A percentile compares a stretch with the other conserved stretches of the same genome.
These are phyloP conservation scores for Symphodus melops DNA, from an alignment of 2,113 vertebrate species.

Conservation along the genomic window DNA sequence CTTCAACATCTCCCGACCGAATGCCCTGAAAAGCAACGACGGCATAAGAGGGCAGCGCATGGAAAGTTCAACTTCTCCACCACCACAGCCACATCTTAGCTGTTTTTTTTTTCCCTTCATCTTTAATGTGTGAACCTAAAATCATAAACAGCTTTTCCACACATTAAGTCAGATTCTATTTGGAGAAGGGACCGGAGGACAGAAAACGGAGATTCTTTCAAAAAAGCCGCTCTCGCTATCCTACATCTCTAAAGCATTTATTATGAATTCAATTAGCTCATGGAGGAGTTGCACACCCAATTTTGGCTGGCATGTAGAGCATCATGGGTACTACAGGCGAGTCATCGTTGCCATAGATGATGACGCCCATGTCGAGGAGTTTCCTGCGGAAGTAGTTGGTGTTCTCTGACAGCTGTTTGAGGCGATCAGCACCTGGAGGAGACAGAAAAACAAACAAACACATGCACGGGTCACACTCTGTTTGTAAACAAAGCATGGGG, in stretches of 20 bases:
- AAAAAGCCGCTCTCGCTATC: neutral
- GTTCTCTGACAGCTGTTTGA: constrained; percentile 92
- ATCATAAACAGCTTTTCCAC: constrained; percentile 7
- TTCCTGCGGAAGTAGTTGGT: constrained; percentile 92
- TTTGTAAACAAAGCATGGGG: neutral
- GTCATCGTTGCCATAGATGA: constrained; percentile 96
- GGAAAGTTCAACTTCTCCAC: constrained; percentile 1
- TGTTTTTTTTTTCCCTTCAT: no score
- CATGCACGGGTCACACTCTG: neutral
- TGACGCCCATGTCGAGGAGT: constrained; percentile 93
- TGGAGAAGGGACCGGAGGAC: neutral
- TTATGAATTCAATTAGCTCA: neutral
- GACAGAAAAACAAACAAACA: constrained; percentile 11
- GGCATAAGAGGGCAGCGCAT: constrained; percentile 4
- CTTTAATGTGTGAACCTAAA: constrained; percentile 29
- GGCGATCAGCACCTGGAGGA: constrained; percentile 86
- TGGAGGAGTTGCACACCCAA: constrained; percentile 83
- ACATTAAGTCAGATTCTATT: constrained; percentile 15
- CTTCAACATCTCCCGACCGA: constrained; percentile 97
- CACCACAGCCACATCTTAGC: constrained; percentile 17
- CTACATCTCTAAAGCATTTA: neutral
- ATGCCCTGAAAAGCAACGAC: constrained; percentile 83
- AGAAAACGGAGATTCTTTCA: neutral
- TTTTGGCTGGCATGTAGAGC: constrained; percentile 99
- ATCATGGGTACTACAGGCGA: constrained; percentile 96